Evolutionary conservation across 2,113 vertebrate genomes (phyloP), one percentile per base, ranked within the genome.

Genomic region (Aramus guarauna): DNA sequence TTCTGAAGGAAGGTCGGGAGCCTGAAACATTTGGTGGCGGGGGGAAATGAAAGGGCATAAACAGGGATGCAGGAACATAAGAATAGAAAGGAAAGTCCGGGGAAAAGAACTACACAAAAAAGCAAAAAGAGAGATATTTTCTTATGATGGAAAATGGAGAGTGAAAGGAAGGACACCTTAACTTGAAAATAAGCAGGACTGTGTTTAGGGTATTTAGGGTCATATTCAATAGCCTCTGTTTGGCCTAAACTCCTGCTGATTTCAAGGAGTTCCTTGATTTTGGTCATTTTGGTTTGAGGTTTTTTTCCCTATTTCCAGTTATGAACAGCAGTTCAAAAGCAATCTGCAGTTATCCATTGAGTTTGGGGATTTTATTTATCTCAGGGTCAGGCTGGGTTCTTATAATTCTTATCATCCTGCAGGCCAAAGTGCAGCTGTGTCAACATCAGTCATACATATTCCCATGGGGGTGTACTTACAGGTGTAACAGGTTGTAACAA

Each of bases 401-500:
- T 59, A 20, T 5, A 53, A 45, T 63, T 58, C 39, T 58, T 62
- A 36, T 15, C 4, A 52, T 75, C 83, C 24, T 80, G 48, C 56
- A 75, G 48, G n/a, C 30, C 15, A 36, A 76, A 76, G 24, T 63
- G 17, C 53, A 73, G 24, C 9, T 74, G 59, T 73, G 36, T 39
- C 71, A n/a, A 18, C 26, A 84, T 45, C 43, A 79, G 6, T 20
- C 6, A 11, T 58, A 37, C 6, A 21, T 2, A 6, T 1, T 45
- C 12, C 14, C 2, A 0, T 39, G 9, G 6, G 50, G 8, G 2
- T 39, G 4, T 50, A 74, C 0, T 1, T 11, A 30, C 4, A 43
- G 11, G 7, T 48, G 5, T 36, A 53, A 32, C 13, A 64, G 12
- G 10, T 41, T 72, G 26, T 71, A 76, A 76, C 5, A 67, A n/a